A percentile compares a stretch with the other conserved stretches of the same genome.
Evolutionary conservation across 2,797 vertebrate species (phyloP).

Genomic region (Lates japonicus): DNA sequence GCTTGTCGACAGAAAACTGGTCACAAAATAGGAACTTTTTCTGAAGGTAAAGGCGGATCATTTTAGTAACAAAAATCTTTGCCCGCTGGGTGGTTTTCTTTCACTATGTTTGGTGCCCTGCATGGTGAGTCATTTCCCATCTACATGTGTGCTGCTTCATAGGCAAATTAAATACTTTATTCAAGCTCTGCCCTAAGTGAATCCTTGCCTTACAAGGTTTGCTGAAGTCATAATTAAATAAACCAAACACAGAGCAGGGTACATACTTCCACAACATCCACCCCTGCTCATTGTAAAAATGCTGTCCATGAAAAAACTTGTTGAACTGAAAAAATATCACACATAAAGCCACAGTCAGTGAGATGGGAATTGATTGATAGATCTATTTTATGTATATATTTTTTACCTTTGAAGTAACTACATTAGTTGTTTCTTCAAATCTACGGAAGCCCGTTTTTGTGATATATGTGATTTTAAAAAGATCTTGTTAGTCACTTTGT

Average conservation of each 20-base stretch:
- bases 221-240: slow-evolving; percentile 19
- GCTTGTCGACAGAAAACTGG: neutral
- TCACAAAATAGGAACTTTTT: neutral
- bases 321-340: slow-evolving; percentile 23
- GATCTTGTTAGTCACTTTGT: no score
- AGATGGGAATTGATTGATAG: slow-evolving; percentile 11
- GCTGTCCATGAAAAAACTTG: slow-evolving; percentile 17
- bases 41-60: neutral
- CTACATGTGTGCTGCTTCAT: slow-evolving; percentile 20
- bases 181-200: slow-evolving; percentile 12
- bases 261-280: slow-evolving; percentile 18
- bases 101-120: slow-evolving; percentile 2
- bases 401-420: neutral
- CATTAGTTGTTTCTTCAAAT: slow-evolving; percentile 4
- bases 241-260: slow-evolving; percentile 17
- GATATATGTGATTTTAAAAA: no score
- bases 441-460: neutral
- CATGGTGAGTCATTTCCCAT: slow-evolving; percentile 22
- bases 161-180: slow-evolving; percentile 26
- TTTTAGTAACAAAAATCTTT: neutral
- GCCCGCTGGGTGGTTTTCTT: slow-evolving; percentile 13
- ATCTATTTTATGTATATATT: slow-evolving; percentile 24
- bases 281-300: slow-evolving; percentile 21
- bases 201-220: slow-evolving; percentile 24
- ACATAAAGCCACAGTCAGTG: neutral